These are phyloP conservation scores for Drosophila sucinea DNA, from an alignment of 1,140 invertebrate species.

Conservation along the genomic window DNA sequence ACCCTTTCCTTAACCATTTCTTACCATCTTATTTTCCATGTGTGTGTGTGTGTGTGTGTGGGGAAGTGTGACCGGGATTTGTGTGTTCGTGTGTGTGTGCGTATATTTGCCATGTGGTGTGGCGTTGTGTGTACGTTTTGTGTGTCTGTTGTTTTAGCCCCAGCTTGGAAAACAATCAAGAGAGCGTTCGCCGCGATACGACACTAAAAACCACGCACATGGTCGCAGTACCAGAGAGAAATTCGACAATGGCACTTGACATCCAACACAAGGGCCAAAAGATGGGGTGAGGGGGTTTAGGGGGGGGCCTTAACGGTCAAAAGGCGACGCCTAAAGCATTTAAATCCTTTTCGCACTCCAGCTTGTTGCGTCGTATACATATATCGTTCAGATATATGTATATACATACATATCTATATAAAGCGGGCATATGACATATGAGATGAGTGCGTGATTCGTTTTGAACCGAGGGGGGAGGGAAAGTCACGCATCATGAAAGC, in stretches of 20 bases:
- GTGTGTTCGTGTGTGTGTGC: slow-evolving; percentile 41
- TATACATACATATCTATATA: background rate
- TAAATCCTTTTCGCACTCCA: slow-evolving; percentile 77
- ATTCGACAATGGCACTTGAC: slow-evolving; percentile 74
- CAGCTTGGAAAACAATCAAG: slow-evolving; percentile 74
- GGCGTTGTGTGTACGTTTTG: slow-evolving; percentile 17
- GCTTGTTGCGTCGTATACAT: slow-evolving; percentile 69
- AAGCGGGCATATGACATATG: slow-evolving; percentile 64
- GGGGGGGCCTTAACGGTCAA: slow-evolving; percentile 50
- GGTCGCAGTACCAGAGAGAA: slow-evolving; percentile 29
- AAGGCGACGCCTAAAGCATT: slow-evolving; percentile 75
- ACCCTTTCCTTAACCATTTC: slow-evolving; percentile 59
- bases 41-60: slow-evolving; percentile 31
- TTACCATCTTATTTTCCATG: slow-evolving; percentile 62
- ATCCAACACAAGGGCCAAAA: slow-evolving; percentile 5
- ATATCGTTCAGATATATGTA: slow-evolving; percentile 7
- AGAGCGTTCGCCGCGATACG: slow-evolving; percentile 56
- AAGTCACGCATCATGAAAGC: slow-evolving; percentile 34
- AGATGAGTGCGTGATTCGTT: slow-evolving; percentile 34
- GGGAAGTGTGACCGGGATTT: slow-evolving; percentile 62
- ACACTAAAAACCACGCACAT: slow-evolving; percentile 69
- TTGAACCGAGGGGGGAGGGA: background rate
- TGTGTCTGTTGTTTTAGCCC: slow-evolving; percentile 61
- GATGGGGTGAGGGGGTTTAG: background rate
- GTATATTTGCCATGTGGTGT: slow-evolving; percentile 16